These are phyloP conservation scores for Rhyacophila brunnea DNA, from an alignment of 1,140 invertebrate genomes.

Conservation along the genomic window DNA sequence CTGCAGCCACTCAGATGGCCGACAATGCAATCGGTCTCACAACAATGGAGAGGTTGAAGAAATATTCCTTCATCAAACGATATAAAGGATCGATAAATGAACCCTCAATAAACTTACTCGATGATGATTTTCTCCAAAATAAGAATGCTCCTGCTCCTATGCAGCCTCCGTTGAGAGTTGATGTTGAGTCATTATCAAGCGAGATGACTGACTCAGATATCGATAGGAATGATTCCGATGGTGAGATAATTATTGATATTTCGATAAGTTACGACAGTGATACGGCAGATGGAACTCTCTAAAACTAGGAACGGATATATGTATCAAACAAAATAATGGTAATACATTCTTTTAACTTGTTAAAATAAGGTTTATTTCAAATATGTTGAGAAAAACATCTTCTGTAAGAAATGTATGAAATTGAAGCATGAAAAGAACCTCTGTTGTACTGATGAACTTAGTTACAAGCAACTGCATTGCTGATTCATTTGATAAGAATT, in stretches of 20 bases:
- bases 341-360: too few species aligned
- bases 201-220: neutral
- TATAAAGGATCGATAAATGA: slow-evolving; percentile 39
- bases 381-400: too few species aligned
- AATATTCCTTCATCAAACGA: slow-evolving; percentile 49
- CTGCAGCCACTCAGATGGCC: slow-evolving; percentile 42
- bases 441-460: too few species aligned
- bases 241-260: neutral
- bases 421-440: too few species aligned
- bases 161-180: neutral
- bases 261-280: too few species aligned
- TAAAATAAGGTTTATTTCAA: too few species aligned
- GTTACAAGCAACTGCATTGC: too few species aligned
- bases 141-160: too few species aligned
- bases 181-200: neutral
- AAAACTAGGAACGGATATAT: slow-evolving; percentile 39
- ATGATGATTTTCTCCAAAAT: too few species aligned
- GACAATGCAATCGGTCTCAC: slow-evolving; percentile 43
- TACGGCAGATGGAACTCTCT: too few species aligned
- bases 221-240: neutral
- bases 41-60: slow-evolving; percentile 42
- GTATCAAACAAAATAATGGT: neutral
- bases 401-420: too few species aligned
- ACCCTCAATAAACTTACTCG: neutral
- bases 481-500: too few species aligned